These are phyloP conservation scores for Athripsodes cinereus DNA, from an alignment of 2,888 invertebrate genomes.

Conservation along the genomic window DNA sequence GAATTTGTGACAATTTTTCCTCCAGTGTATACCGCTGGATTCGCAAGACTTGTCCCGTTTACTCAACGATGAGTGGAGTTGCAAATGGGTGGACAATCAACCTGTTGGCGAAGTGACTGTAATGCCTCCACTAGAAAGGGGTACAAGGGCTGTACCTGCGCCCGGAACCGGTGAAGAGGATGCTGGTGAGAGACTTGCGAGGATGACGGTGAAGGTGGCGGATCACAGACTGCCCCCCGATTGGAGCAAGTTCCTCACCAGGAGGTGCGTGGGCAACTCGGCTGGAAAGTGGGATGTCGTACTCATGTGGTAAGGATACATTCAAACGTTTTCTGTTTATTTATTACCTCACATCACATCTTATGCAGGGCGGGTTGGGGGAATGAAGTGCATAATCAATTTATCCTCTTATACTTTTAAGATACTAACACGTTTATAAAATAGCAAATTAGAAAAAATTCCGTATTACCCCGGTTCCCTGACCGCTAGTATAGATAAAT, in stretches of 20 bases:
- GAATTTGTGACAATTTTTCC: neutral
- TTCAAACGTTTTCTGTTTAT: too few species aligned
- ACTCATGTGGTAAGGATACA: constrained; percentile 52
- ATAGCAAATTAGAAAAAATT: too few species aligned
- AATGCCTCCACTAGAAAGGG: constrained; percentile 31
- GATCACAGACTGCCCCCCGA: constrained; percentile 68
- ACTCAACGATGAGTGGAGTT: constrained; percentile 51
- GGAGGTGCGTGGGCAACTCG: constrained; percentile 59
- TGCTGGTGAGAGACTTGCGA: neutral
- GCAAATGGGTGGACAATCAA: constrained; percentile 64
- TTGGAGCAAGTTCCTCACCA: constrained; percentile 75
- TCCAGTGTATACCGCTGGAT: neutral
- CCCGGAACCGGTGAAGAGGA: neutral
- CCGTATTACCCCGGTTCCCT: too few species aligned
- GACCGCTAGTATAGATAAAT: too few species aligned
- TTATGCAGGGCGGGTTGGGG: too few species aligned
- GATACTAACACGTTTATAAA: too few species aligned
- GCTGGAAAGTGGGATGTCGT: constrained; percentile 81
- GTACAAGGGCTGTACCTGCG: neutral
- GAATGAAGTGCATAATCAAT: too few species aligned
- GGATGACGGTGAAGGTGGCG: constrained; percentile 55
- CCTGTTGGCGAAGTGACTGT: constrained; percentile 50
- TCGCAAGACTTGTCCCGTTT: neutral
- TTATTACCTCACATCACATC: too few species aligned
- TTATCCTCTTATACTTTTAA: constrained; percentile 11